Percentiles rank a stretch among this genome's conserved stretches.
phyloP scores from a whole-genome alignment of 2,888 invertebrate genomes.

The Invenusta paracnida region DNA sequence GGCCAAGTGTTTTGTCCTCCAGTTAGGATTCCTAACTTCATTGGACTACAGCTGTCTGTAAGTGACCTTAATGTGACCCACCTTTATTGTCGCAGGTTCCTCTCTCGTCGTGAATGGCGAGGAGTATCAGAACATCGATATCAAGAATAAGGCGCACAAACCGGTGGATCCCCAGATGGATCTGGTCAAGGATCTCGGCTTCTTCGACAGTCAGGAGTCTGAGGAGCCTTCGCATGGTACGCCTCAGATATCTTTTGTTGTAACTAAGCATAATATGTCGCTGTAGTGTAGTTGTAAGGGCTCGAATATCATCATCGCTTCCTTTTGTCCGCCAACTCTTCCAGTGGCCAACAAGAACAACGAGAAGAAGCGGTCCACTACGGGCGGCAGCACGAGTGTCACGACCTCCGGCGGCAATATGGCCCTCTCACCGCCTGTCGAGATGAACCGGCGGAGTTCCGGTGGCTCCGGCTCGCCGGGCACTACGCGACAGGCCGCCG shows the following conservation, averaged over 20 bases:
- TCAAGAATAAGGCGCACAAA: neutral
- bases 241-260: too few species aligned
- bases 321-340: neutral
- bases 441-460: too few species aligned
- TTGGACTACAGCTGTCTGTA: too few species aligned
- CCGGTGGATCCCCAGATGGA: neutral
- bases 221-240: neutral
- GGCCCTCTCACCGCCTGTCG: too few species aligned
- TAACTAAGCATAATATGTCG: too few species aligned
- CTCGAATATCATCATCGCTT: neutral
- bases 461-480: too few species aligned
- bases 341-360: neutral
- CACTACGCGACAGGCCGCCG: neutral
- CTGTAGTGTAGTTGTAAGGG: too few species aligned
- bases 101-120: conserved; percentile 59
- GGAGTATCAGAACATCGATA: conserved; percentile 59
- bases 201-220: conserved; percentile 43
- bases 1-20: too few species aligned
- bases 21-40: too few species aligned
- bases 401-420: neutral
- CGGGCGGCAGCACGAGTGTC: neutral
- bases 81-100: too few species aligned
- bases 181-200: conserved; percentile 48
- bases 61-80: too few species aligned
- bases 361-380: neutral